Evolutionary conservation across 1,140 invertebrate genomes (phyloP), one percentile per base, ranked within the genome.

Genomic region (Lordiphosa clarofinis): DNA sequence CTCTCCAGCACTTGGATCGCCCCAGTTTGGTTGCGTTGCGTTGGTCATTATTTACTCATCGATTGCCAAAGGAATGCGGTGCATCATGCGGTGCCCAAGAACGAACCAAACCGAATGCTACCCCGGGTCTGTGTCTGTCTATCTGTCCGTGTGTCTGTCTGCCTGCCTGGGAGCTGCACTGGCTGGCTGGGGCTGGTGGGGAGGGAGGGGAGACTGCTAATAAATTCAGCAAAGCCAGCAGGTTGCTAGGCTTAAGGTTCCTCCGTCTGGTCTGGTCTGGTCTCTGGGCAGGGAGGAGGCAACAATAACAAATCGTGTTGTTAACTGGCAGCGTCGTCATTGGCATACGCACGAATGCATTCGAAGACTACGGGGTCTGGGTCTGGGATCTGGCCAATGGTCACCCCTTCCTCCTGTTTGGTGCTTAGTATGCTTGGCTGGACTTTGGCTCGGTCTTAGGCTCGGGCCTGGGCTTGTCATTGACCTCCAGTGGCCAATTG

Each of bases 21-120:
- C 68, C 47, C 68, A 76, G 59, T 78, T 84, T 70, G 66, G 60
- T 61, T 73, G 68, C 78, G 73, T 76, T 82, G 73, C 73, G 73
- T 73, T 84, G 78, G 78, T 78, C 78, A 82, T 82, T 82, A 82
- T 82, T 82, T 82, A 82, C 78, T 82, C 78, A 82, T 82, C 78
- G 78, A 82, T 82, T 82, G 78, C 60, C 54, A 44, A 46, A 73
- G 76, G 76, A 84, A 84, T 82, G 78, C 64, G 69, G 57, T 82
- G 76, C 76, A 76, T 72, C 76, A 84, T 73, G 67, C 73, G 68
- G 75, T 37, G 48, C 33, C 35, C 15, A 50, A 37, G 48, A 36
- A 56, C 36, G 13, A 19, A 62, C 48, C 37, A 55, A 56, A 37
- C 54, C 19, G 43, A 24, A 56, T 33, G 58, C 49, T 57, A 68